Evolutionary conservation across 1,140 invertebrate species (phyloP).

Genomic region (Lasaia peninsularis): DNA sequence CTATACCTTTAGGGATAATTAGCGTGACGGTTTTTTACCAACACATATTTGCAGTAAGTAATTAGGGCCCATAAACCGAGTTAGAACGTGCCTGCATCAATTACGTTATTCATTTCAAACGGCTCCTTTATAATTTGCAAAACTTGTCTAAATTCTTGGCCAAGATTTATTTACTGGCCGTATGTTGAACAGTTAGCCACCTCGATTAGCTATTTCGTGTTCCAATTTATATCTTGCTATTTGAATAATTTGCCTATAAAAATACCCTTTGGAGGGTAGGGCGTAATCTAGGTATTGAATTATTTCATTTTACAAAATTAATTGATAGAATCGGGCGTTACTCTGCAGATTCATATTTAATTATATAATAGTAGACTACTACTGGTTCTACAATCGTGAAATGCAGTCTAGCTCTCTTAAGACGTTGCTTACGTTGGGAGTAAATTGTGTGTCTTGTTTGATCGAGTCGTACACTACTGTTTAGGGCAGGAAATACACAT

Average conservation of each 20-base stretch:
- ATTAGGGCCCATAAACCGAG: neutral
- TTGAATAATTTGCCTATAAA: conserved; percentile 5
- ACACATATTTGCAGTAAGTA: no score
- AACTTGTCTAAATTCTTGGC: conserved; percentile 12
- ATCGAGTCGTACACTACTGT: no score
- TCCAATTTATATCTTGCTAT: conserved; percentile 1
- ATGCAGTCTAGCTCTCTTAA: no score
- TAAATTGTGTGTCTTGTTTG: no score
- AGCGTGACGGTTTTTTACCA: no score
- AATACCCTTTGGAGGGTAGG: neutral
- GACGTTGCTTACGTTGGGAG: no score
- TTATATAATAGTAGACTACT: no score
- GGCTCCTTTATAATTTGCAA: conserved; percentile 27
- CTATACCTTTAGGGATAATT: no score
- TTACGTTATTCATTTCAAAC: conserved; percentile 24
- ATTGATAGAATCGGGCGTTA: no score
- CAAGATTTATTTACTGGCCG: conserved; percentile 6
- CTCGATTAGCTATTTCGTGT: conserved; percentile 7
- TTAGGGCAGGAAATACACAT: no score
- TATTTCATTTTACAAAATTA: neutral
- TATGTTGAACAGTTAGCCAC: neutral
- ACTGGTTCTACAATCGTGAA: no score
- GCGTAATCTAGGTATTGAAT: neutral
- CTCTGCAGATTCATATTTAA: no score
- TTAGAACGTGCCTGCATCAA: conserved; percentile 12